Evolutionary conservation across 2,113 vertebrate genomes (phyloP).

Genomic region (Balaenoptera acutorostrata): DNA sequence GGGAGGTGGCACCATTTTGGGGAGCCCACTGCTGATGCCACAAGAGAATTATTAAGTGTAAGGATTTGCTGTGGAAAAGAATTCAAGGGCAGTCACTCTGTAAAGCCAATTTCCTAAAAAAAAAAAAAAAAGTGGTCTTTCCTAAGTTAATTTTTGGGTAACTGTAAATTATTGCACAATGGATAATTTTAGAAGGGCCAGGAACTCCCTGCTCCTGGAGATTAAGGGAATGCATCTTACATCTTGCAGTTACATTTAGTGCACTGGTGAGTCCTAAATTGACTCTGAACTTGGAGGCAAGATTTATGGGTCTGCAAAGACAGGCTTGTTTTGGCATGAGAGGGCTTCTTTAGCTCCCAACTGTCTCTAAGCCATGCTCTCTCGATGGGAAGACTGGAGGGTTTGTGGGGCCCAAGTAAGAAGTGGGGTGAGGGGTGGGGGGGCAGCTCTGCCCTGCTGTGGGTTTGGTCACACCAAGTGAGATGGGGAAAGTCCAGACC

Average conservation of each 20-base stretch:
- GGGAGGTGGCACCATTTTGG: no score
- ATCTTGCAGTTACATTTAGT: neutral
- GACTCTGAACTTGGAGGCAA: neutral
- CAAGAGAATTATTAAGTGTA: neutral
- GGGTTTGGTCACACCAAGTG: no score
- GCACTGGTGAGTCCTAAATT: neutral
- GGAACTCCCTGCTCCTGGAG: neutral
- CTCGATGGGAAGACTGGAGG: neutral
- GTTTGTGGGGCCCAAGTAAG: neutral
- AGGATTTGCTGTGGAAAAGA: neutral
- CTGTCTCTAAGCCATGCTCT: neutral
- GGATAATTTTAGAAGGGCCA: neutral
- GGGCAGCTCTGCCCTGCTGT: neutral
- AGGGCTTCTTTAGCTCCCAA: neutral
- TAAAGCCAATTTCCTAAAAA: neutral
- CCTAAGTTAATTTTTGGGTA: neutral
- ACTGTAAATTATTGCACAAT: neutral
- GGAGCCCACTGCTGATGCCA: neutral
- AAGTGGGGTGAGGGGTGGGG: fast-evolving
- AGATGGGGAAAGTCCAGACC: neutral
- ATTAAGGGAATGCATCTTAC: neutral
- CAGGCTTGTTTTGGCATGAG: neutral
- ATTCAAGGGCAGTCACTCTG: neutral
- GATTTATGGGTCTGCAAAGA: neutral
- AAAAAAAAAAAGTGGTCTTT: neutral